Evolutionary conservation across 2,888 invertebrate species (phyloP).

Genomic region (Protodeltote pygarga): DNA sequence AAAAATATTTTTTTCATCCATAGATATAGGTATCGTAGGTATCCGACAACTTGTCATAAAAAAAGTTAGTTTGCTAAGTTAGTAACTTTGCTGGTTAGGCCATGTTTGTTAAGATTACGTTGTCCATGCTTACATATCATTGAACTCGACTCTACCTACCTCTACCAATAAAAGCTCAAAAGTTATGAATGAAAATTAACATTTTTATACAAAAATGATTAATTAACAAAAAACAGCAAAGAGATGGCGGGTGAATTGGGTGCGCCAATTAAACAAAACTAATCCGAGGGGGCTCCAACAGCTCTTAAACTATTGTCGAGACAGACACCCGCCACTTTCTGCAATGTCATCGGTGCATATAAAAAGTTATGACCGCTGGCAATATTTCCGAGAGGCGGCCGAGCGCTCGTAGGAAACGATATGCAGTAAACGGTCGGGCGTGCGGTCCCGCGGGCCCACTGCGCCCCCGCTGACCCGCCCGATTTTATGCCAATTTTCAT

Average conservation of each 20-base stretch:
- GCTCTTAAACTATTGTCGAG: constrained; percentile 59
- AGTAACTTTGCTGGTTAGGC: too few relatives aligned
- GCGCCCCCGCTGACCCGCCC: constrained; percentile 81
- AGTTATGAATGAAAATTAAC: background rate
- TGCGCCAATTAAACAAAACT: background rate
- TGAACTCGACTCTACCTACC: too few relatives aligned
- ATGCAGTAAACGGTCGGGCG: constrained; percentile 87
- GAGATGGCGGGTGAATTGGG: background rate
- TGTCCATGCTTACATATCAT: too few relatives aligned
- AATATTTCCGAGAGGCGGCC: constrained; percentile 81
- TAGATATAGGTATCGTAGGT: too few relatives aligned
- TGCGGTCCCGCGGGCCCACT: constrained; percentile 83
- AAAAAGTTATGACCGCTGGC: constrained; percentile 86
- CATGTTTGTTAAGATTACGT: too few relatives aligned
- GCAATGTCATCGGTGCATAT: constrained; percentile 87
- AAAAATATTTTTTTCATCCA: too few relatives aligned
- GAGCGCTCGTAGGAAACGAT: constrained; percentile 80
- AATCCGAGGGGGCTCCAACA: constrained; percentile 42
- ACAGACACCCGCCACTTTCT: constrained; percentile 75
- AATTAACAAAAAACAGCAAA: background rate
- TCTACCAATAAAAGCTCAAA: rapidly evolving
- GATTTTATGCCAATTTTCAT: constrained; percentile 87
- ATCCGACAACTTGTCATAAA: too few relatives aligned
- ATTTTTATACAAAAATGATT: background rate
- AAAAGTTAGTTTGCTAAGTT: too few relatives aligned